Percentiles rank a stretch among this genome's conserved stretches.
phyloP scores from a whole-genome alignment of 1,140 invertebrate genomes.

The Sitophilus oryzae region DNA sequence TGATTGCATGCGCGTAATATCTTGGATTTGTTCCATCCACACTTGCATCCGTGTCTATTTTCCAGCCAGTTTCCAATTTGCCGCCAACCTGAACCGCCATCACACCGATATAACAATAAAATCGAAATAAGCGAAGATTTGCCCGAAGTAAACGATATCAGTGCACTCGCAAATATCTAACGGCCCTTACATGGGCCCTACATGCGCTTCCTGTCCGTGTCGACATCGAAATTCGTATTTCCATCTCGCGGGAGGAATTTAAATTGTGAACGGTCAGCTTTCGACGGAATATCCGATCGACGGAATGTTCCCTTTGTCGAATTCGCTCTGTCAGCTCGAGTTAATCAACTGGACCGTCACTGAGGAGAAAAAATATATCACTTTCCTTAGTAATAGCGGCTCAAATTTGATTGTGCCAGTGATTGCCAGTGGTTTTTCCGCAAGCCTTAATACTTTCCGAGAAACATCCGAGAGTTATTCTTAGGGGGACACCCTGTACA shows the following conservation, averaged over 20 bases:
- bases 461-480: too few relatives aligned
- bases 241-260: constrained; percentile 27
- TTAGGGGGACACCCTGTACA: too few relatives aligned
- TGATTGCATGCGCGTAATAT: too few relatives aligned
- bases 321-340: constrained; percentile 29
- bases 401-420: too few relatives aligned
- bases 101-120: background rate
- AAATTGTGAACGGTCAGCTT: constrained; percentile 29
- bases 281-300: too few relatives aligned
- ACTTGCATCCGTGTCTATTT: too few relatives aligned
- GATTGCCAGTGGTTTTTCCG: too few relatives aligned
- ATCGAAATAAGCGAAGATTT: background rate
- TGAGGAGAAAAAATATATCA: too few relatives aligned
- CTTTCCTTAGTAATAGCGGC: too few relatives aligned
- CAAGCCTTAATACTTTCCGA: too few relatives aligned
- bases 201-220: background rate
- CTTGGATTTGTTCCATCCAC: too few relatives aligned
- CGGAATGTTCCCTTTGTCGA: constrained; percentile 31
- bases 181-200: background rate
- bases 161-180: background rate
- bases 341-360: background rate
- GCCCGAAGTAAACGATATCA: background rate
- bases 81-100: background rate
- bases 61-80: too few relatives aligned
- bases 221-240: constrained; percentile 22